phyloP scores from a whole-genome alignment of 1,140 invertebrate species.

The Sycobia sp. region DNA sequence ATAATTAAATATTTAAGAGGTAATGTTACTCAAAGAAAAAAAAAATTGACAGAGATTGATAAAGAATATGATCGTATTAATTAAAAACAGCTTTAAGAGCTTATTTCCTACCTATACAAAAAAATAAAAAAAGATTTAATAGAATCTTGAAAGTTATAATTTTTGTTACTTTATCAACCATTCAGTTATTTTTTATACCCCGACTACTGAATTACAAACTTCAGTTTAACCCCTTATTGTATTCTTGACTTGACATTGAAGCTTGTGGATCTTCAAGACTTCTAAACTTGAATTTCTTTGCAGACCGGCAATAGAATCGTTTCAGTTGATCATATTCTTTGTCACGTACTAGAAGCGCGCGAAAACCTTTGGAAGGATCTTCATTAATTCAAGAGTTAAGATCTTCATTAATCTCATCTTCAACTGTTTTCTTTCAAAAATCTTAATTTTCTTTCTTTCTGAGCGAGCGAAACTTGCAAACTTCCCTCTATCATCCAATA shows the following conservation, averaged over 20 bases:
- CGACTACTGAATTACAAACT: constrained; percentile 1
- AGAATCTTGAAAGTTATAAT: constrained; percentile 48
- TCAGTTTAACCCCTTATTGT: constrained; percentile 22
- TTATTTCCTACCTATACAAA: constrained; percentile 46
- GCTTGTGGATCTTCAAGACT: constrained; percentile 56
- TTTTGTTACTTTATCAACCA: constrained; percentile 35
- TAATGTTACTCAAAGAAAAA: constrained; percentile 11
- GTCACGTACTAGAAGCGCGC: constrained; percentile 54
- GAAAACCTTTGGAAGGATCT: constrained; percentile 55
- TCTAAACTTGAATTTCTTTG: constrained; percentile 52
- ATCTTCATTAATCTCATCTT: constrained; percentile 59
- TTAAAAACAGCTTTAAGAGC: constrained; percentile 46
- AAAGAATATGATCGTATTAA: constrained; percentile 60
- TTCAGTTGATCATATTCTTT: constrained; percentile 60
- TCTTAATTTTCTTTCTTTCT: constrained; percentile 54
- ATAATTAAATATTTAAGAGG: constrained; percentile 33
- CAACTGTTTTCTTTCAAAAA: constrained; percentile 54
- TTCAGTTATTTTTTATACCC: constrained; percentile 15
- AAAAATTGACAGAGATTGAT: constrained; percentile 51
- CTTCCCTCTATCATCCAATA: constrained; percentile 65
- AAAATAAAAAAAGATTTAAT: constrained; percentile 45
- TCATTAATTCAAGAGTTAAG: constrained; percentile 55
- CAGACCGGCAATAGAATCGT: constrained; percentile 54
- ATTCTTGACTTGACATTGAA: constrained; percentile 42
- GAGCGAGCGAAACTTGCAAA: constrained; percentile 59